phyloP scores from a whole-genome alignment of 2,113 vertebrate genomes.

The Alouatta palliata region DNA sequence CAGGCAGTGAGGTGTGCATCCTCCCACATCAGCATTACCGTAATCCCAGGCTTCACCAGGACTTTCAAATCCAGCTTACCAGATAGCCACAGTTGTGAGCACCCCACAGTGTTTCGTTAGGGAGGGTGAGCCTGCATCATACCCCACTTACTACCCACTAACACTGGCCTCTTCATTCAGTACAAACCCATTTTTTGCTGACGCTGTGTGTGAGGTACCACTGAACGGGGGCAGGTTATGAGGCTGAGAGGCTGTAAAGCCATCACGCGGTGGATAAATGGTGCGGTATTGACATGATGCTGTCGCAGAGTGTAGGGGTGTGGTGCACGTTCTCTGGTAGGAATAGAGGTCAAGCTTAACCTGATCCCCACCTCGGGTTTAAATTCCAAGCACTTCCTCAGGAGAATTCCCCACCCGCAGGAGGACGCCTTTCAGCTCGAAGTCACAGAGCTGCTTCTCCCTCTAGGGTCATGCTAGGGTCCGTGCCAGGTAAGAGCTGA shows the following conservation, averaged over 20 bases:
- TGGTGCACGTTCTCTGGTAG: accelerated
- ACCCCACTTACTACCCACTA: neutral
- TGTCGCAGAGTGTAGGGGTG: accelerated
- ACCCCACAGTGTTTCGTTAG: neutral
- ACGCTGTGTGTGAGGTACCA: accelerated
- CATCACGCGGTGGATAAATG: too few species aligned
- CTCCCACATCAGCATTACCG: neutral
- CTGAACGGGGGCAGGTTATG: accelerated
- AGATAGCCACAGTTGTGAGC: accelerated
- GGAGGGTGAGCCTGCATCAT: neutral
- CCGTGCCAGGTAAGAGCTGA: neutral
- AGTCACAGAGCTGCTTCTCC: neutral
- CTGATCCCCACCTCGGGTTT: neutral
- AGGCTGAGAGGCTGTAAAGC: neutral
- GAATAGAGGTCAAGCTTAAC: accelerated
- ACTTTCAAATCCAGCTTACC: too few species aligned
- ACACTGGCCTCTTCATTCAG: neutral
- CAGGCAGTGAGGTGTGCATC: neutral
- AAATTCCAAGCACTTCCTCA: neutral
- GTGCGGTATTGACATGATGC: accelerated
- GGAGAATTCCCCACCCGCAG: neutral
- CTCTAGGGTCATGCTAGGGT: neutral
- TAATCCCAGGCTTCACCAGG: neutral
- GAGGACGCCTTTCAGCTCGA: neutral
- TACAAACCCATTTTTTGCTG: neutral